Conservation (phyloP, 1,140 invertebrate species). For the Diachasmimorpha longicaudata region DNA sequence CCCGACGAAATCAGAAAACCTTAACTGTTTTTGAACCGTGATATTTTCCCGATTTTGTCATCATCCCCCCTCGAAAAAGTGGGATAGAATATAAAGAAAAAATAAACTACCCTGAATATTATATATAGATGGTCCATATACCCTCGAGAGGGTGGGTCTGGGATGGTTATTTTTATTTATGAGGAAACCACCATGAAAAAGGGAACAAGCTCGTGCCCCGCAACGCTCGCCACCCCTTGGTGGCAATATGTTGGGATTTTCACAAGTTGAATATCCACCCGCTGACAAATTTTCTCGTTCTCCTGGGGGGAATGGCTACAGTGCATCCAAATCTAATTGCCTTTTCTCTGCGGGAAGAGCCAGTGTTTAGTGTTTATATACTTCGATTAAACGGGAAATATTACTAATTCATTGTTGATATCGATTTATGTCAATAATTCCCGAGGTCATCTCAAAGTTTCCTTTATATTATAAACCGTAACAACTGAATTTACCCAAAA, state of each 20-base stretch:
- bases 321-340: constrained; percentile 9
- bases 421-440: neutral
- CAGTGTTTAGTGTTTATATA: constrained; percentile 43
- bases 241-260: constrained; percentile 57
- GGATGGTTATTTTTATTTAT: constrained; percentile 64
- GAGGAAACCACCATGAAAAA: constrained; percentile 61
- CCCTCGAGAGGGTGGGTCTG: constrained; percentile 37
- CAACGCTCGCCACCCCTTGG: constrained; percentile 24
- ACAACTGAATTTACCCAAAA: neutral
- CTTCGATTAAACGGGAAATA: constrained; percentile 25
- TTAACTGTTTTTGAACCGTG: neutral
- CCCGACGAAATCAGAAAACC: neutral
- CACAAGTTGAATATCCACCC: constrained; percentile 56
- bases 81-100: neutral
- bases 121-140: constrained; percentile 41
- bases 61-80: neutral
- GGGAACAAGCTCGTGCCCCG: constrained; percentile 41
- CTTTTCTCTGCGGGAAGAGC: neutral
- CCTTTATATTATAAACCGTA: too few relatives aligned
- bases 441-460: too few relatives aligned
- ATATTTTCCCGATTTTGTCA: neutral
- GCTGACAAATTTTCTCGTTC: constrained; percentile 19
- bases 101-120: constrained; percentile 24
- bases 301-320: neutral
- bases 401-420: neutral